Conservation (phyloP, 2,113 vertebrate species). For the Halcyon senegalensis region DNA sequence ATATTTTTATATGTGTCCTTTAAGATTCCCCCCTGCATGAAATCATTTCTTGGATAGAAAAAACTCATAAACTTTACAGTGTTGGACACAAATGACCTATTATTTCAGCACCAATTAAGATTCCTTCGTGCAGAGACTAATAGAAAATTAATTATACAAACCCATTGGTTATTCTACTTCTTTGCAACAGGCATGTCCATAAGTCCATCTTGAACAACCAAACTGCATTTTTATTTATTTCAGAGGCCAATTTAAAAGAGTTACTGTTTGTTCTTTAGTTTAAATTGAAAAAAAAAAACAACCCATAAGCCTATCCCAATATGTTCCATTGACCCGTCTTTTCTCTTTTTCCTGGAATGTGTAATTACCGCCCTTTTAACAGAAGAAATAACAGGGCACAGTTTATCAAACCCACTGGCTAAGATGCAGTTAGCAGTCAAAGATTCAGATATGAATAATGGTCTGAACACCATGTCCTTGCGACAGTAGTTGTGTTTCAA, state of each 20-base stretch:
- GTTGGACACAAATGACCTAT: not conserved
- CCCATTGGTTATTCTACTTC: not conserved
- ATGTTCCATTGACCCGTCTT: not conserved
- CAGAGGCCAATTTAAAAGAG: not conserved
- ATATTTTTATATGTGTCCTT: not conserved
- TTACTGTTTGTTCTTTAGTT: not conserved
- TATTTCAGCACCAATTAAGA: not conserved
- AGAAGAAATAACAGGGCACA: not conserved
- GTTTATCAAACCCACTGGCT: not conserved
- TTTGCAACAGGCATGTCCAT: not conserved
- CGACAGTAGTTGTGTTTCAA: not conserved
- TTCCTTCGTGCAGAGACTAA: not conserved
- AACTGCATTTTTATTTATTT: not conserved
- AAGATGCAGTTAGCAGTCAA: not conserved
- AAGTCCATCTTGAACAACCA: not conserved
- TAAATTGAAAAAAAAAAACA: not conserved
- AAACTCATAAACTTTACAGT: not conserved
- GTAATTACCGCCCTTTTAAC: not conserved
- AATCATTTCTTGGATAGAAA: not conserved
- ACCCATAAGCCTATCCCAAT: too few species aligned
- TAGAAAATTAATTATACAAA: not conserved
- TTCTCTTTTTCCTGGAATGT: not conserved
- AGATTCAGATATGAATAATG: not conserved
- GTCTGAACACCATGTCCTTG: not conserved
- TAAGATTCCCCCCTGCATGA: not conserved